Percentiles rank a stretch among this genome's conserved stretches.
Evolutionary conservation across 2,797 vertebrate genomes (phyloP).

Genomic region (Pangasius mekongensis): DNA sequence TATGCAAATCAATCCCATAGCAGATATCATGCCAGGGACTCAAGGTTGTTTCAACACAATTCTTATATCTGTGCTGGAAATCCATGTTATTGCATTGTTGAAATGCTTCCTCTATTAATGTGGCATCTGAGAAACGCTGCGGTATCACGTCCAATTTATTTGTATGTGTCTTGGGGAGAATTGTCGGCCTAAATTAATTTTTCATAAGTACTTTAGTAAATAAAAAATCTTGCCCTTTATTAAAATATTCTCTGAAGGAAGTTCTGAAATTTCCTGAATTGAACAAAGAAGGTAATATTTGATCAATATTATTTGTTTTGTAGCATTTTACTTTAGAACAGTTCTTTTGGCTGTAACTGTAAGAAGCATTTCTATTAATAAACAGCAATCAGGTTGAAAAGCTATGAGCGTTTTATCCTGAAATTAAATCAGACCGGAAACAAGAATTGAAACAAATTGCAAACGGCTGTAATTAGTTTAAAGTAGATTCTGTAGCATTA

Average conservation of each 20-base stretch:
- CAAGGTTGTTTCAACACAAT: slow-evolving; percentile 74
- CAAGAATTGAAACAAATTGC: slow-evolving; percentile 49
- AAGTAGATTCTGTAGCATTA: slow-evolving; percentile 43
- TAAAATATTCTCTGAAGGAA: slow-evolving; percentile 7
- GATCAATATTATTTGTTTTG: slow-evolving; percentile 22
- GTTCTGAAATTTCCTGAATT: slow-evolving; percentile 1
- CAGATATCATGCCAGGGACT: slow-evolving; percentile 65
- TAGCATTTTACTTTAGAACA: not conserved
- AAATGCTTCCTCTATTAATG: slow-evolving; percentile 17
- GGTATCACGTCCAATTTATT: not conserved
- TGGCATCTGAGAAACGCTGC: not conserved
- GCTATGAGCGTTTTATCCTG: slow-evolving; percentile 5
- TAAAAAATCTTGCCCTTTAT: not conserved
- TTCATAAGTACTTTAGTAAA: slow-evolving; percentile 16
- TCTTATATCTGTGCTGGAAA: slow-evolving; percentile 61
- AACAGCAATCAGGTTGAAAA: slow-evolving; percentile 37
- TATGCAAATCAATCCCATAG: slow-evolving; percentile 65
- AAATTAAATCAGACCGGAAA: slow-evolving; percentile 46
- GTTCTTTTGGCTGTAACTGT: slow-evolving; percentile 15
- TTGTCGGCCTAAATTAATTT: slow-evolving; percentile 32
- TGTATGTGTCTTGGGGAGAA: not conserved
- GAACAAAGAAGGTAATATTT: slow-evolving; percentile 16
- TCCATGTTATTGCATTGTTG: slow-evolving; percentile 33
- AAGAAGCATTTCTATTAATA: slow-evolving; percentile 39
- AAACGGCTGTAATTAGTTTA: slow-evolving; percentile 45